Percentiles rank a stretch among this genome's conserved stretches.
phyloP scores from a whole-genome alignment of 2,888 invertebrate species.

The Camptogramma bilineatum region DNA sequence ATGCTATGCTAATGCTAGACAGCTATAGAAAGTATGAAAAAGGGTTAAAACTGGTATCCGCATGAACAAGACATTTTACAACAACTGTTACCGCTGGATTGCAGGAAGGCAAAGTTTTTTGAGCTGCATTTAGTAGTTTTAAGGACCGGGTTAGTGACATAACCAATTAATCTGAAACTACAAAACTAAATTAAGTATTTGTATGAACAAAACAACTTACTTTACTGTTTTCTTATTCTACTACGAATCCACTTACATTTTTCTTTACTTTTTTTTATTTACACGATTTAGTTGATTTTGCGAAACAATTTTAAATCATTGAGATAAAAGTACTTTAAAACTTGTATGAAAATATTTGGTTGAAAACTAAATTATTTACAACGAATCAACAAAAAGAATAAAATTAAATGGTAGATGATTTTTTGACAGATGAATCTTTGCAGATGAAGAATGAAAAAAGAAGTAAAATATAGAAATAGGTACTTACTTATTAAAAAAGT shows the following conservation, averaged over 20 bases:
- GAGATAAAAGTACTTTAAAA: background rate
- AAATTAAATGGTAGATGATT: background rate
- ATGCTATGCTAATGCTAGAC: too few relatives aligned
- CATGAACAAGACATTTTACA: background rate
- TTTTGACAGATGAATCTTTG: background rate
- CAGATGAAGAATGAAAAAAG: too few relatives aligned
- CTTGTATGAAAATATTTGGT: background rate
- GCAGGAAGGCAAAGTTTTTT: conserved; percentile 35
- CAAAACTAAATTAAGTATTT: too few relatives aligned
- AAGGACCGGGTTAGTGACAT: conserved; percentile 51
- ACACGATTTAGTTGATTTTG: background rate
- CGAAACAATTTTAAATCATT: conserved; percentile 8
- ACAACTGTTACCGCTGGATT: conserved; percentile 40
- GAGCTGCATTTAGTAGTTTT: conserved; percentile 41
- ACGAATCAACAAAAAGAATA: too few relatives aligned
- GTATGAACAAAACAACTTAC: too few relatives aligned
- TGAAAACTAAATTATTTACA: too few relatives aligned
- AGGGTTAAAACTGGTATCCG: background rate
- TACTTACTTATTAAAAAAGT: background rate
- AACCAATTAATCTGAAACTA: conserved; percentile 11
- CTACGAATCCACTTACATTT: too few relatives aligned
- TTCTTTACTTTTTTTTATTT: too few relatives aligned
- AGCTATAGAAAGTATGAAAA: too few relatives aligned
- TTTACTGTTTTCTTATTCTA: too few relatives aligned
- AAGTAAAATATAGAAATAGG: background rate